Conservation (phyloP, 2,113 vertebrate genomes). For the Muntiacus muntjak region DNA sequence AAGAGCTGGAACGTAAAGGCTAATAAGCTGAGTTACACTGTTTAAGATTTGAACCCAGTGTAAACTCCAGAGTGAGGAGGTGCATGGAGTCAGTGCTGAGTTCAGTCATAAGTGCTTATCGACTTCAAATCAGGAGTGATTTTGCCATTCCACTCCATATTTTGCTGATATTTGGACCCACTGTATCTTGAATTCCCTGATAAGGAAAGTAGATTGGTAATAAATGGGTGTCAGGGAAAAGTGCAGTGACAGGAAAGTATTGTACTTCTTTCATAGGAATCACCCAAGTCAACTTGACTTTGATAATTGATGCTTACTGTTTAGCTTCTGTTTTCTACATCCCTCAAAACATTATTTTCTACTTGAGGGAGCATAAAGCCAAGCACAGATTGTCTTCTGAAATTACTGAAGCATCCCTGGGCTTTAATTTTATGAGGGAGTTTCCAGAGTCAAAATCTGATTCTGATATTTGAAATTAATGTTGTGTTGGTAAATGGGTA, state of each 20-base stretch:
- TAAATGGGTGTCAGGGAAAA: neutral
- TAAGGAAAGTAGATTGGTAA: neutral
- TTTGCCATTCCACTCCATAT: neutral
- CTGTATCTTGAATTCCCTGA: neutral
- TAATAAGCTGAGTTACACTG: neutral
- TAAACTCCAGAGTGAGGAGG: neutral
- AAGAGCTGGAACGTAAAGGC: neutral
- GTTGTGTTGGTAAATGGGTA: neutral
- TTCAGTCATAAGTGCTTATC: neutral
- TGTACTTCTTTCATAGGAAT: neutral
- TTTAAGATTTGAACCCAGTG: neutral
- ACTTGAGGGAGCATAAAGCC: neutral
- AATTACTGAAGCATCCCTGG: neutral
- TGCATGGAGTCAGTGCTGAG: neutral
- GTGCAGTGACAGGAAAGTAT: neutral
- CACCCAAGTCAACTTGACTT: neutral
- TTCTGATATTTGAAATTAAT: neutral
- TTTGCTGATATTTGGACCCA: neutral
- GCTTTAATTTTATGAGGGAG: neutral
- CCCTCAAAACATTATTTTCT: neutral
- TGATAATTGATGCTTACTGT: neutral
- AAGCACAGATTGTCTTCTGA: neutral
- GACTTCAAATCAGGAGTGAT: neutral
- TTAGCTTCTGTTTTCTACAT: neutral
- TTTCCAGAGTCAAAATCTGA: conserved; percentile 20